Base-by-base conservation (phyloP, 2,797 vertebrate species). In the Spizella passerina region DNA sequence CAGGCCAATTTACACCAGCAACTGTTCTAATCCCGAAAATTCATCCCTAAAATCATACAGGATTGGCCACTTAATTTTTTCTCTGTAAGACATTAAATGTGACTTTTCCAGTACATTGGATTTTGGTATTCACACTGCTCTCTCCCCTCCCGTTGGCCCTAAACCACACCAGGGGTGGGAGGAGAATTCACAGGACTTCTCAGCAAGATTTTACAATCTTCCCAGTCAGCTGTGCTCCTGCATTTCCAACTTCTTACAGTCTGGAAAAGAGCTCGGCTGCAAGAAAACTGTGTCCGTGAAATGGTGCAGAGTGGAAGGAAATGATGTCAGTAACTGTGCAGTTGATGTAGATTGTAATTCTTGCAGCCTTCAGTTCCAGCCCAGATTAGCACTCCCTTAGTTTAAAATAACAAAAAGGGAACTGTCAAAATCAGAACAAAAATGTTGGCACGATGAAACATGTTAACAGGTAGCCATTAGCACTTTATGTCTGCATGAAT, bases 391-490 rank as follows among this genome's bases (percentile, higher is more conserved):
- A 4, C 88, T 96, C 86, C 61, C 79, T 97, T 96, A 95, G 88
- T 7, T 98, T 97, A 94, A 97, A 98, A 97, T 96, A 97, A 93
- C 91, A 95, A 90, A 93, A 95, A 95, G 72, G 80, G 88, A 97
- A 86, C 95, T 95, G 95, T 97, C 82, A 88, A 96, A 97, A 97
- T 93, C 85, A 85, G 95, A 97, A 77, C 82, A 91, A 85, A 97
- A 98, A 96, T 98, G 97, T 95, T 96, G 95, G 92, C 95, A 32
- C 96, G 98, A 97, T 97, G 97, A 95, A 97, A 96, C 97, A 95
- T 84, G 96, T 97, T 97, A 98, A 97, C 96, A 98, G 97, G 97
- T 97, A 96, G 92, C 97, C 97, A 97, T 98, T 97, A 98, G 93
- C 96, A 97, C 96, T 98, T 98, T 96, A 96, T 97, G 94, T 96